Conservation (phyloP, 2,113 vertebrate species). For the Aviceda subcristata region DNA sequence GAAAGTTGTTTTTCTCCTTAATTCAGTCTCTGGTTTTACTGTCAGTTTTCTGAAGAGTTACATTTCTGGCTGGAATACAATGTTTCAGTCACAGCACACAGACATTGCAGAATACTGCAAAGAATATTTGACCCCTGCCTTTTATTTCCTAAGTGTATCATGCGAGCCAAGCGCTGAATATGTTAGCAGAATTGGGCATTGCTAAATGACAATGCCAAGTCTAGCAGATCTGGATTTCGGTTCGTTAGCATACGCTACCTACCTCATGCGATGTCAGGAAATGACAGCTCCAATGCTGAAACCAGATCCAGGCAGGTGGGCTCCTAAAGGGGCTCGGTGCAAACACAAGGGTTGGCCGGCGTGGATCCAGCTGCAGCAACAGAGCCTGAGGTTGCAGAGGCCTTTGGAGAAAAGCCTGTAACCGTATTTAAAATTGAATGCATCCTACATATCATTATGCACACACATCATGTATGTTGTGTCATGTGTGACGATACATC, state of each 20-base stretch:
- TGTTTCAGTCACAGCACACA: not conserved
- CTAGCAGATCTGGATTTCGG: not conserved
- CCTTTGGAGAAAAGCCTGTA: not conserved
- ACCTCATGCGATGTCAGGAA: conserved; percentile 27
- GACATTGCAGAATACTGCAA: not conserved
- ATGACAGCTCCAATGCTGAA: conserved; percentile 32
- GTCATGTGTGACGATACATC: not conserved
- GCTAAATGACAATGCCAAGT: not conserved
- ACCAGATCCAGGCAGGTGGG: conserved; percentile 46
- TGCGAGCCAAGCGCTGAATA: not conserved
- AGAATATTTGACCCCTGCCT: conserved; percentile 21
- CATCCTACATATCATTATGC: not conserved
- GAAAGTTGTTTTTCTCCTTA: not conserved
- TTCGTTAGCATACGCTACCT: not conserved
- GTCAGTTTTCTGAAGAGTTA: not conserved
- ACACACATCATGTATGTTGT: not conserved
- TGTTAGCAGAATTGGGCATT: not conserved
- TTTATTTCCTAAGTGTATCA: conserved; percentile 21
- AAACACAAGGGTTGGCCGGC: not conserved
- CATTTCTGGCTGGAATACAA: not conserved
- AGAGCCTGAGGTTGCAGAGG: not conserved
- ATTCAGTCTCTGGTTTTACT: not conserved
- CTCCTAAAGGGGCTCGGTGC: not conserved
- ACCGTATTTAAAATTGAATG: not conserved
- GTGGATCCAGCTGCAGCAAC: conserved; percentile 7